Evolutionary conservation across 2,113 vertebrate genomes (phyloP).

Genomic region (Haliaeetus leucogaster): DNA sequence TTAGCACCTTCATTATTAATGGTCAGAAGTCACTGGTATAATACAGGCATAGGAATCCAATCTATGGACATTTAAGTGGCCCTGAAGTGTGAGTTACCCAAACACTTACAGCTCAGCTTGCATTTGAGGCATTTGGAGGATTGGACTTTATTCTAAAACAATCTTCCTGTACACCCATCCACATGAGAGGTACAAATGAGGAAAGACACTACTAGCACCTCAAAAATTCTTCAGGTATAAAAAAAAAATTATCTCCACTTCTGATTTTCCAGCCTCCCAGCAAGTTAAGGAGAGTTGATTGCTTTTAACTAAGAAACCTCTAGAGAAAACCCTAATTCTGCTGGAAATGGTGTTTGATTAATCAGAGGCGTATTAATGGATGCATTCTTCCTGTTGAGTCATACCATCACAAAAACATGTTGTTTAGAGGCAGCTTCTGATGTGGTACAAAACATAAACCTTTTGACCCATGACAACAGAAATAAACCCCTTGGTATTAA

Average conservation of each 20-base stretch:
- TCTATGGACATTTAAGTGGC: background rate
- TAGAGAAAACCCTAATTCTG: slow-evolving; percentile 12
- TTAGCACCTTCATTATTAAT: background rate
- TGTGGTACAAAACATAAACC: background rate
- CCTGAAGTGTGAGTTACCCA: background rate
- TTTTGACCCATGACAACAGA: background rate
- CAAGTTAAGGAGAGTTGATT: background rate
- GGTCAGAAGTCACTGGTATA: background rate
- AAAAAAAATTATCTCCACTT: background rate
- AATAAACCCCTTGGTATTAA: background rate
- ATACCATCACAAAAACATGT: background rate
- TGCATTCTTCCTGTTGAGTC: slow-evolving; percentile 38
- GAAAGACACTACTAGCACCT: background rate
- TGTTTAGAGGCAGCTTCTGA: background rate
- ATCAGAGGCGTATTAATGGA: background rate
- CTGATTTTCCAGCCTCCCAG: background rate
- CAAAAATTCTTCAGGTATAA: background rate
- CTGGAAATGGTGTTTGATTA: slow-evolving; percentile 32
- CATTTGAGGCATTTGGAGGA: background rate
- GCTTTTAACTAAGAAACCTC: background rate
- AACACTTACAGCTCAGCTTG: background rate
- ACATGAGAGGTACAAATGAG: background rate
- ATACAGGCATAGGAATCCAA: background rate
- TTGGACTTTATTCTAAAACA: background rate
- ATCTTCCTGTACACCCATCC: background rate